phyloP scores from a whole-genome alignment of 2,797 vertebrate species.

The Pelodytes ibericus region DNA sequence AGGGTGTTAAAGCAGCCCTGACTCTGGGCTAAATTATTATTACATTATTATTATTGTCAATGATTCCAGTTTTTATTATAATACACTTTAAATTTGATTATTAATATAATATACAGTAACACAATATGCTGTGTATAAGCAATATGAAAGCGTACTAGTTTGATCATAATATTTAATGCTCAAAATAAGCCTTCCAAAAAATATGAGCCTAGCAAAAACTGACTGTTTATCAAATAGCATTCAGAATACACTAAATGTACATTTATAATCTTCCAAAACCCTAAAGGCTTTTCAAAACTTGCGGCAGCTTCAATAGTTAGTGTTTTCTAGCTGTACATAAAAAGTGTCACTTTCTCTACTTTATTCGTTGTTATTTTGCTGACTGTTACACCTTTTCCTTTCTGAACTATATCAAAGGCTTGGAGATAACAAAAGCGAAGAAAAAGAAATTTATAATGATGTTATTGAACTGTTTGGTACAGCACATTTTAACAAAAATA shows the following conservation, averaged over 20 bases:
- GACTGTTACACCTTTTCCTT: slow-evolving; percentile 53
- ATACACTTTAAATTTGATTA: background rate
- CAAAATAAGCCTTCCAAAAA: slow-evolving; percentile 33
- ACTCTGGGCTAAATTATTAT: too few species aligned
- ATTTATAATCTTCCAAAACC: slow-evolving; percentile 53
- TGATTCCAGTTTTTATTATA: too few species aligned
- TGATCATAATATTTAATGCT: slow-evolving; percentile 17
- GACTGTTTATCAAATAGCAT: slow-evolving; percentile 45
- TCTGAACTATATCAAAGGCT: slow-evolving; percentile 53
- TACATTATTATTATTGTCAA: background rate
- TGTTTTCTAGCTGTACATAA: slow-evolving; percentile 53
- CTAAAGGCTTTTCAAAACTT: slow-evolving; percentile 55
- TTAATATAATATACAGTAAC: background rate
- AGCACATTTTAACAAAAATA: slow-evolving; percentile 53
- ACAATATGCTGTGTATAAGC: background rate
- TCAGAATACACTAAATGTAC: slow-evolving; percentile 42
- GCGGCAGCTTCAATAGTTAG: slow-evolving; percentile 48
- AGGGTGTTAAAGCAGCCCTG: too few species aligned
- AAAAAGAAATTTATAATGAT: slow-evolving; percentile 49
- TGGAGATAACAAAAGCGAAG: slow-evolving; percentile 47
- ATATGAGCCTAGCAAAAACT: slow-evolving; percentile 42
- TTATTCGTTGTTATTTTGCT: slow-evolving; percentile 52
- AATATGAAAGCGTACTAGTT: background rate
- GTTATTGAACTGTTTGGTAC: slow-evolving; percentile 53
- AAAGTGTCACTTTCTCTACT: slow-evolving; percentile 50